Evolutionary conservation across 1,140 invertebrate species (phyloP), one percentile per base, ranked within the genome.

Genomic region (Papilio machaon): DNA sequence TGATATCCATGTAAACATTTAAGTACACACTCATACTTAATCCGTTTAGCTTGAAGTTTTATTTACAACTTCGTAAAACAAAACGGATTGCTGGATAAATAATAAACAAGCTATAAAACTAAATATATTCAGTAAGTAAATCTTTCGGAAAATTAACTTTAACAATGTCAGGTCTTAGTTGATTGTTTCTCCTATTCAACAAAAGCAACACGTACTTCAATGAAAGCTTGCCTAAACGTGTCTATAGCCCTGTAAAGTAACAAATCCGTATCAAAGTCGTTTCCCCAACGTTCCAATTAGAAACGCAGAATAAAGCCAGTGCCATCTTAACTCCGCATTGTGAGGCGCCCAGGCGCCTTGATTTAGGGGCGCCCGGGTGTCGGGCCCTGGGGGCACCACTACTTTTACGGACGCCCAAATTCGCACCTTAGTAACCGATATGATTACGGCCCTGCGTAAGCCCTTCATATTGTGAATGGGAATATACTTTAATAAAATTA

Each of bases 401-500:
- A 58, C 54, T n/a, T 58, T 58, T 58, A 11, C 47, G 13, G 47
- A 17, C 54, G 54, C 54, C 54, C 8, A 17, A 52, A n/a, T n/a
- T 6, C 17, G 17, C 17, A 8, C 3, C 17, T 17, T 15, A 15
- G 54, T 17, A 17, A 6, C 54, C 17, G 8, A 19, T n/a, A 58
- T n/a, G 17, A 17, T 58, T n/a, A 58, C 8, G 17, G 17, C 17
- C 17, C 15, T 15, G 64, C n/a, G 23, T 35, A 67, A 67, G 64
- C 64, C 64, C 23, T 67, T 67, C 13, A 67, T 67, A 67, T 67
- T 35, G 64, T 67, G 64, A 67, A 67, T 67, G 9, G 58, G 58
- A 60, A 60, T 23, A 67, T 67, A 67, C 64, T 67, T 67, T 67
- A 67, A 67, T 67, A 67, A 67, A 67, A 67, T 67, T 67, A 67